phyloP scores from a whole-genome alignment of 2,888 invertebrate genomes.

The Linnaemya tessellans region DNA sequence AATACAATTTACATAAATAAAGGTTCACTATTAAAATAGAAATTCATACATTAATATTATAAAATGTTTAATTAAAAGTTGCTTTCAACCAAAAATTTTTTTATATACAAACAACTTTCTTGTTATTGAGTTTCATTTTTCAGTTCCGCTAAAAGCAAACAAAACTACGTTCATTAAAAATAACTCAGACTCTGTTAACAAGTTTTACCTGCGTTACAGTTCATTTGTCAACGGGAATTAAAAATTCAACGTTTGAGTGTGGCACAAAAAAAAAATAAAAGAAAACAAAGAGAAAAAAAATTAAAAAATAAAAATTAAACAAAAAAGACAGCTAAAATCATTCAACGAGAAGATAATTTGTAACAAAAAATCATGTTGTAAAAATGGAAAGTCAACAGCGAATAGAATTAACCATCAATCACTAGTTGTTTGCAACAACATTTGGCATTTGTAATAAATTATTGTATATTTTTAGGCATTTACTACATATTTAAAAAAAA shows the following conservation, averaged over 20 bases:
- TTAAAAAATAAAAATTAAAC: background rate
- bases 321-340: background rate
- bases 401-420: constrained; percentile 14
- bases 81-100: background rate
- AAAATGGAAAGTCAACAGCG: background rate
- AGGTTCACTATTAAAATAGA: no score
- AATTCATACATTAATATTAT: no score
- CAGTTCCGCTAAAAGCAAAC: background rate
- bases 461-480: background rate
- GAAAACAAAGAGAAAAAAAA: no score
- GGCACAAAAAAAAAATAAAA: background rate
- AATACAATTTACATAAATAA: no score
- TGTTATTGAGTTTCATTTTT: background rate
- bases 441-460: background rate
- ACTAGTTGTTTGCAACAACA: background rate
- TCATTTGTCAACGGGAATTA: constrained; percentile 63
- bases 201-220: constrained; percentile 38
- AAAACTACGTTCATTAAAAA: constrained; percentile 30
- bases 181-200: constrained; percentile 31
- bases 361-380: background rate
- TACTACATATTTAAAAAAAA: background rate
- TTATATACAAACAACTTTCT: background rate
- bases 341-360: background rate
- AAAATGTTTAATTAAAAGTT: background rate
- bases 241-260: constrained; percentile 32